phyloP scores from a whole-genome alignment of 2,113 vertebrate species.

The Anhinga anhinga region DNA sequence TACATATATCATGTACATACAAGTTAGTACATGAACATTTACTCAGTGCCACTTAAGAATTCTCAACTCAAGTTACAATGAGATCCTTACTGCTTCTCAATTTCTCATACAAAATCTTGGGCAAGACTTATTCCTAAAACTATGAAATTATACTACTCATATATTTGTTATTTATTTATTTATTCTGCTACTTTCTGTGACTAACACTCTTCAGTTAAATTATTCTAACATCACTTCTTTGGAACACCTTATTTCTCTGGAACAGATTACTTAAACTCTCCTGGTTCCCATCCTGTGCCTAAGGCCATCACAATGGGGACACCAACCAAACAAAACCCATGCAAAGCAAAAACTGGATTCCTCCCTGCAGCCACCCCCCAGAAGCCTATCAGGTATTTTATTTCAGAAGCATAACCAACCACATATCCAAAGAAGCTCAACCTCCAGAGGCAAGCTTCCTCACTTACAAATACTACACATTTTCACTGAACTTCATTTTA shows the following conservation, averaged over 20 bases:
- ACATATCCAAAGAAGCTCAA: neutral
- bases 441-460: neutral
- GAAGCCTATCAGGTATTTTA: neutral
- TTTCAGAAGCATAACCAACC: neutral
- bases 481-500: neutral
- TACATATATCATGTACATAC: neutral
- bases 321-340: neutral
- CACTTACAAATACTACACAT: neutral
- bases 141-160: neutral
- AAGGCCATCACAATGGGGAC: neutral
- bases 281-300: neutral
- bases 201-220: neutral
- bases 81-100: neutral
- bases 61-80: neutral
- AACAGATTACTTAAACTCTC: neutral
- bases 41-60: neutral
- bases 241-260: neutral
- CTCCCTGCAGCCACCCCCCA: neutral
- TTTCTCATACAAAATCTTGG: neutral
- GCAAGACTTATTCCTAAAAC: neutral
- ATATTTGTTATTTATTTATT: neutral
- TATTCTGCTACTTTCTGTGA: neutral
- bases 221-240: neutral
- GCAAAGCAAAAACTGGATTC: neutral
- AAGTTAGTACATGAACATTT: neutral